Evolutionary conservation across 1,140 invertebrate genomes (phyloP).

Genomic region (Hycleus cichorii): DNA sequence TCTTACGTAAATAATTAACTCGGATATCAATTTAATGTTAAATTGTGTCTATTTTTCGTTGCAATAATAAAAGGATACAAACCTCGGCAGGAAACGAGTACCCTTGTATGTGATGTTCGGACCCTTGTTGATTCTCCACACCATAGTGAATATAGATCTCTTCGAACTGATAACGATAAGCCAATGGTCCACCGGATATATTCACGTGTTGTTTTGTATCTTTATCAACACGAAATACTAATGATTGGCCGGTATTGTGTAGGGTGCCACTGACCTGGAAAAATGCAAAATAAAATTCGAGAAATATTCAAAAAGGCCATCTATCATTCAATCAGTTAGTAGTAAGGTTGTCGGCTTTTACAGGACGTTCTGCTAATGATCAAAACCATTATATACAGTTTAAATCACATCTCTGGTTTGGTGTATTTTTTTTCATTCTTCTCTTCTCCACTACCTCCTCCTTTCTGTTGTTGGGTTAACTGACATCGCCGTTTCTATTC

Average conservation of each 20-base stretch:
- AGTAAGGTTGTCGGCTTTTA: no score
- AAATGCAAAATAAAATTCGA: slow-evolving; percentile 6
- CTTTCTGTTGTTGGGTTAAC: not conserved
- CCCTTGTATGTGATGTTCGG: slow-evolving; percentile 88
- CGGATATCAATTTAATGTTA: no score
- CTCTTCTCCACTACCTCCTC: no score
- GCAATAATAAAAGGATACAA: slow-evolving; percentile 31
- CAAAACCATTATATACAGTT: slow-evolving; percentile 31
- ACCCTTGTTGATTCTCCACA: slow-evolving; percentile 75
- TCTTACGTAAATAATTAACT: no score
- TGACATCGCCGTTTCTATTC: slow-evolving; percentile 8
- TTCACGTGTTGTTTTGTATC: slow-evolving; percentile 78
- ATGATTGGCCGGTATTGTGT: slow-evolving; percentile 83
- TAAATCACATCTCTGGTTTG: slow-evolving; percentile 16
- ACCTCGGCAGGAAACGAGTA: slow-evolving; percentile 93
- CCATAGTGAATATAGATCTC: slow-evolving; percentile 95
- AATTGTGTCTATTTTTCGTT: no score
- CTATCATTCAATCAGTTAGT: slow-evolving; percentile 28
- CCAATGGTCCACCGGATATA: slow-evolving; percentile 91
- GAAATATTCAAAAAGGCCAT: slow-evolving; percentile 14
- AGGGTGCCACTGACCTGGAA: slow-evolving; percentile 74
- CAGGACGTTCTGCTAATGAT: slow-evolving; percentile 28
- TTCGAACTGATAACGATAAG: slow-evolving; percentile 90
- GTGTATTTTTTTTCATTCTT: not conserved
- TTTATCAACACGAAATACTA: slow-evolving; percentile 84